Evolutionary conservation across 2,113 vertebrate genomes (phyloP), one percentile per base, ranked within the genome.

Genomic region (Istiophorus platypterus): DNA sequence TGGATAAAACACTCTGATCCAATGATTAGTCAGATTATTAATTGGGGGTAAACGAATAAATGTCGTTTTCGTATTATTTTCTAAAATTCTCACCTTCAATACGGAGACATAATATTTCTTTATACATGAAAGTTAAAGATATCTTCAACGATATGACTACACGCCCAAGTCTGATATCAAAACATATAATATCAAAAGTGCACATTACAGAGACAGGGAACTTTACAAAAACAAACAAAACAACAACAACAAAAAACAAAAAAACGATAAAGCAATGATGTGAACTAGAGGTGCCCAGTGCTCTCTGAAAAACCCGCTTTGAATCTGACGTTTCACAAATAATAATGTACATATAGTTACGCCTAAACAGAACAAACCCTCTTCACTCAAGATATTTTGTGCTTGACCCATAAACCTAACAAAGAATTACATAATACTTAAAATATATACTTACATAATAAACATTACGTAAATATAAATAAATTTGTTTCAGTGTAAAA

Each of bases 111-210:
- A 6, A 59, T 18, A 1, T 56, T 56, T 64, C 3, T 42, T 29
- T 41, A 24, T 26, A 20, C 14, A 0, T 18, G 34, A 8, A 47
- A 1, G 5, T 34, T 34, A 26, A 27, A 59, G 1, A 37, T 70
- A 12, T 54, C 4, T 24, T 29, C 41, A 8, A 31, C 26, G 12
- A 1, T 42, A 24, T n/a, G 8, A 67, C 18, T 45, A 24, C 42
- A 9, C 29, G 34, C 88, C 86, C 86, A 89, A 45, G 90, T 82
- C 88, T 87, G 84, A 87, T 71, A 69, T 77, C 62, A 84, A 84
- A 85, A 89, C 78, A n/a, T 72, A 84, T 63, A 87, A 71, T 69
- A 87, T 76, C 31, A 84, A 85, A 84, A 86, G 45, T 71, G 64
- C 67, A 85, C 67, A 69, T 69, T 81, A 83, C 81, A 79, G 26